Percentiles rank a stretch among this genome's conserved stretches.
Evolutionary conservation across 2,888 invertebrate genomes (phyloP).

Genomic region (Tenthredo scrophulariae): DNA sequence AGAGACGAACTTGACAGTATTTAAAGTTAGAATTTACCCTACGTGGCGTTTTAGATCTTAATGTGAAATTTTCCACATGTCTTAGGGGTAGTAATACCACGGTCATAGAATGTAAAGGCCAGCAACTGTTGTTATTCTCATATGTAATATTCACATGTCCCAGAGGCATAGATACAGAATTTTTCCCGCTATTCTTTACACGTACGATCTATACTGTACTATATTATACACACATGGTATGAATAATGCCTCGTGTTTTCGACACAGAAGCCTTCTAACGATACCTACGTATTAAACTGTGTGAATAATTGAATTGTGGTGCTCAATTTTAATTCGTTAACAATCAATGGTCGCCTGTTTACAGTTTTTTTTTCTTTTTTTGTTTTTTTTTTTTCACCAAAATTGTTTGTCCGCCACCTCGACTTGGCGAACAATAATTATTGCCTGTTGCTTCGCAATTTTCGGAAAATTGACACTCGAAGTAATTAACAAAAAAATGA

Average conservation of each 20-base stretch:
- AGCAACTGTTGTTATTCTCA: constrained; percentile 31
- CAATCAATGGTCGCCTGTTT: background rate
- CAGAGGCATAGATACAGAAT: background rate
- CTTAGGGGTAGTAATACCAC: constrained; percentile 22
- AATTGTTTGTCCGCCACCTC: background rate
- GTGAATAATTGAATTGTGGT: constrained; percentile 8
- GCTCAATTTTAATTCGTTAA: constrained; percentile 11
- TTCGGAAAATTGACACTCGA: too few species aligned
- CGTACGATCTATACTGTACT: background rate
- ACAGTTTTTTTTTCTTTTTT: background rate
- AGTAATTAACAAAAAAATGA: background rate
- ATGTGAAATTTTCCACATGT: constrained; percentile 2
- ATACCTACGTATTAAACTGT: constrained; percentile 14
- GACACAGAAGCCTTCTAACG: constrained; percentile 16
- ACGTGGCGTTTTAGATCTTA: background rate
- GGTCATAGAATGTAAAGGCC: constrained; percentile 16
- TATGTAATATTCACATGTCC: constrained; percentile 45
- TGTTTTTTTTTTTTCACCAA: background rate
- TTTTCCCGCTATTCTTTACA: background rate
- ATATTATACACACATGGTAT: background rate
- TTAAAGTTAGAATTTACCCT: background rate
- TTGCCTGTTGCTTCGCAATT: background rate
- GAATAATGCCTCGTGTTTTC: background rate
- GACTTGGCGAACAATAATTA: background rate
- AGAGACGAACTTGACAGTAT: background rate